These are phyloP conservation scores for Nicator chloris DNA, from an alignment of 2,113 vertebrate genomes.

Conservation along the genomic window DNA sequence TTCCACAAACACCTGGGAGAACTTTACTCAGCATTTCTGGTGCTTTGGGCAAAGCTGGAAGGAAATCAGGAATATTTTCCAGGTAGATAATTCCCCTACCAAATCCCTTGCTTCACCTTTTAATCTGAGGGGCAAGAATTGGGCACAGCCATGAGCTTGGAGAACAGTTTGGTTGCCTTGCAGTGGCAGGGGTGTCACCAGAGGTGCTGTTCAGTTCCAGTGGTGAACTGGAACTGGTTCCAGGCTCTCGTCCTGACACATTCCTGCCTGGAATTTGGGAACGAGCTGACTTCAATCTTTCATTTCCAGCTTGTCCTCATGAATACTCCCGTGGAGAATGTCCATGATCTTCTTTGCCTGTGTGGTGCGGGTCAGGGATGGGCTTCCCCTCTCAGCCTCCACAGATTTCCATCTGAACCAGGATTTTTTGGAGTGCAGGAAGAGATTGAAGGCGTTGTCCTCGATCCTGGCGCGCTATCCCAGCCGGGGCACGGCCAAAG, in stretches of 20 bases:
- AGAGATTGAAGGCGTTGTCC: slow-evolving; percentile 82
- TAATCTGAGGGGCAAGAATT: background rate
- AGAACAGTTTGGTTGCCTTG: background rate
- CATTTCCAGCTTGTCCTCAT: slow-evolving; percentile 75
- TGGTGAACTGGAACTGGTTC: background rate
- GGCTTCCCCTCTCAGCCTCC: slow-evolving; percentile 95
- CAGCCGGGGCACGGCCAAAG: slow-evolving; percentile 79
- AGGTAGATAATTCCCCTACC: background rate
- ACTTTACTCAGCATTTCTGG: background rate
- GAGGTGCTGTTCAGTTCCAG: background rate
- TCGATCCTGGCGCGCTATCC: slow-evolving; percentile 74
- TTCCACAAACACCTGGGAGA: background rate
- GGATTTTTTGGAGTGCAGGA: slow-evolving; percentile 88
- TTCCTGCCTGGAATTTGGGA: background rate
- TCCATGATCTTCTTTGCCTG: slow-evolving; percentile 95
- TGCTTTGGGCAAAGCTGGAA: background rate
- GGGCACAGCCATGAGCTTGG: background rate
- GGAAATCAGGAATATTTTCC: background rate
- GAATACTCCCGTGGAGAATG: slow-evolving; percentile 81
- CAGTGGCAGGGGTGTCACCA: background rate
- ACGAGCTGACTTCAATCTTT: background rate
- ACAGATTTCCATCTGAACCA: slow-evolving; percentile 89
- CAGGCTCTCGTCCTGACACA: fast-evolving
- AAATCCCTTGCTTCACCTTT: background rate
- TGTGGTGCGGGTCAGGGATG: slow-evolving; percentile 91